Evolutionary conservation across 92 coral and sea anemone genomes (phyloP), one percentile per base, ranked within the genome.

Genomic region (Palythoa heliodiscus): DNA sequence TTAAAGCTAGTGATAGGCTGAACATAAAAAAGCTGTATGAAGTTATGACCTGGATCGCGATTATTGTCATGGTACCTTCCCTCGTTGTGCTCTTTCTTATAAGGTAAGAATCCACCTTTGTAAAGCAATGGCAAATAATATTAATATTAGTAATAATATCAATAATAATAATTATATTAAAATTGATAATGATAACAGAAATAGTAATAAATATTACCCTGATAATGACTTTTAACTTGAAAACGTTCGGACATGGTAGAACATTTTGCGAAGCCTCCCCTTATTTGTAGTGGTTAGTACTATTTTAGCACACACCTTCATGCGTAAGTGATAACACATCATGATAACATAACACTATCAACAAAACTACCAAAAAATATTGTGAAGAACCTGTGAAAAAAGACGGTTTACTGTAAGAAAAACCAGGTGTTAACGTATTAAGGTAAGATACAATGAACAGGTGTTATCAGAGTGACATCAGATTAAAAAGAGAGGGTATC

Each of bases 11-110:
- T 43, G 40, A 66, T 47, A 19, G 16, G 24, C 12, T 24, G 74
- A n/a, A 64, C 48, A 74, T 47, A 48, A 29, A 13, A 40, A 47
- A 35, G 60, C 74, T 93, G 25, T 91, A 76, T 80, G 90, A 89
- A 53, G 86, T 69, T 15, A 88, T 88, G 55, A 93, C 87, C 78
- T 89, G 94, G 97, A 47, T 91, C 17, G 77, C 91, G 15, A 70
- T 87, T 19, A 43, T 90, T 22, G 38, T 86, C 57, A 87, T 89
- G 89, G 58, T 77, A 57, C 90, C 93, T 0, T 89, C 94, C 4
- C 77, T 91, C 24, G 11, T 93, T 11, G 76, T 82, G 12, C 90
- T 86, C 52, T n/a, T 87, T 35, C 71, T 82, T 70, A 54, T 82
- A 17, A 58, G 63, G 97, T 93, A 87, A 89, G 93, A 11, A 14